A percentile compares a stretch with the other conserved stretches of the same genome.
These are phyloP conservation scores for Octomys mimax DNA, from an alignment of 2,797 vertebrate genomes.

Conservation along the genomic window DNA sequence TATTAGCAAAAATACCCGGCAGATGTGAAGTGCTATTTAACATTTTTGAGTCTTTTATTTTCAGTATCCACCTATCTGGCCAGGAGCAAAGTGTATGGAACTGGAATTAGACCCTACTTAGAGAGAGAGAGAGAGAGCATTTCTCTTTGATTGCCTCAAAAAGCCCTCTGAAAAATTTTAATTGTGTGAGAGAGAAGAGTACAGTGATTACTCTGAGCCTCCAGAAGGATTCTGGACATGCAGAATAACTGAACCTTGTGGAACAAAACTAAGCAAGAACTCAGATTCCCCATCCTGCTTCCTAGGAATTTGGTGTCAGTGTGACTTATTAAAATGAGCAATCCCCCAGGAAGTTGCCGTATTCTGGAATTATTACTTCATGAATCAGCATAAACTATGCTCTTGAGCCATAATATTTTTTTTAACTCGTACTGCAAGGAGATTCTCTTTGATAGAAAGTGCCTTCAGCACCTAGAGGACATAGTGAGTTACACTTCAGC, in stretches of 20 bases:
- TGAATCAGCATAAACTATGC: neutral
- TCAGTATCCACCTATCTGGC: neutral
- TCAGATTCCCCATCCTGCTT: neutral
- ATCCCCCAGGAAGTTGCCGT: neutral
- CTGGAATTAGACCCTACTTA: neutral
- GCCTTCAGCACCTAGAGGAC: neutral
- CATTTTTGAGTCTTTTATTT: constrained; percentile 32
- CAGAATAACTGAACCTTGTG: neutral
- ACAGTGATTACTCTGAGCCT: neutral
- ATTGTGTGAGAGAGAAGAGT: neutral
- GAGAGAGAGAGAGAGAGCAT: neutral
- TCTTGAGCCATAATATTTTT: neutral
- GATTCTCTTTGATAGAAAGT: neutral
- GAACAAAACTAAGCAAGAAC: neutral
- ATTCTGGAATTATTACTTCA: constrained; percentile 16
- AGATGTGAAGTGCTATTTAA: constrained; percentile 49
- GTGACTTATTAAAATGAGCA: constrained; percentile 21
- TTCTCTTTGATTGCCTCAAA: neutral
- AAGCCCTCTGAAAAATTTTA: neutral
- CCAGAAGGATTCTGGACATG: neutral
- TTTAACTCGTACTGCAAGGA: neutral
- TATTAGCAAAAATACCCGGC: neutral
- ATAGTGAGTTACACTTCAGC: neutral
- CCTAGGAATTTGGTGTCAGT: neutral
- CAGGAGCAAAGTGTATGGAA: neutral